Evolutionary conservation across 2,113 vertebrate genomes (phyloP).

Genomic region (Stegastes partitus): DNA sequence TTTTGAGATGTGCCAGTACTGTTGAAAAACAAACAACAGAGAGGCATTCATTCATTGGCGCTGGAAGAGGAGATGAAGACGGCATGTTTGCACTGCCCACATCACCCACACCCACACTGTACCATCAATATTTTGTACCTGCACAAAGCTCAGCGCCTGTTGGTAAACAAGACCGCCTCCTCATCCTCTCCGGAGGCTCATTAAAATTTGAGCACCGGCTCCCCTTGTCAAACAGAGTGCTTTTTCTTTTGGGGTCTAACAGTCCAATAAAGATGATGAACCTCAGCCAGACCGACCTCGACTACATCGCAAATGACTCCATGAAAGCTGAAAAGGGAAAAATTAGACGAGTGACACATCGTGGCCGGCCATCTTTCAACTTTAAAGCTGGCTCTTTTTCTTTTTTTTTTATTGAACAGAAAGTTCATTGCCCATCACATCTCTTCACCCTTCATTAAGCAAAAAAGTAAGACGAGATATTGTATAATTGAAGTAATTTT

Average conservation of each 20-base stretch:
- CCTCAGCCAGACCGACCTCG: conserved; percentile 40
- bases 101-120: conserved; percentile 39
- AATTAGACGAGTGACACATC: not conserved
- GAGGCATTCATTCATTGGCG: not conserved
- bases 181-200: conserved; percentile 75
- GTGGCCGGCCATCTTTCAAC: conserved; percentile 15
- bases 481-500: not conserved
- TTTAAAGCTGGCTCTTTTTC: conserved; percentile 1
- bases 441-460: not conserved
- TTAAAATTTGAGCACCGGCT: conserved; percentile 70
- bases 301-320: conserved; percentile 24
- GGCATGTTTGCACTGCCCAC: conserved; percentile 19
- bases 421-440: too few species aligned
- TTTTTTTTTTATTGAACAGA: not conserved
- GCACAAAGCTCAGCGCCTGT: conserved; percentile 39
- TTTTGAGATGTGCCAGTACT: not conserved
- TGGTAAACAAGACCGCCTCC: conserved; percentile 63
- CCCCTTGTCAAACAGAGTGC: conserved; percentile 48
- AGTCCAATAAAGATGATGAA: conserved; percentile 58
- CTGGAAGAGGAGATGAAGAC: conserved; percentile 7
- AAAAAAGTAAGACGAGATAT: not conserved
- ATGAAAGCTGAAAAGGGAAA: conserved; percentile 15
- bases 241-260: conserved; percentile 50
- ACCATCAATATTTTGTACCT: conserved; percentile 60
- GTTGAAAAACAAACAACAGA: conserved; percentile 4